Evolutionary conservation across 2,113 vertebrate genomes (phyloP), one percentile per base, ranked within the genome.

Genomic region (Anhinga anhinga): DNA sequence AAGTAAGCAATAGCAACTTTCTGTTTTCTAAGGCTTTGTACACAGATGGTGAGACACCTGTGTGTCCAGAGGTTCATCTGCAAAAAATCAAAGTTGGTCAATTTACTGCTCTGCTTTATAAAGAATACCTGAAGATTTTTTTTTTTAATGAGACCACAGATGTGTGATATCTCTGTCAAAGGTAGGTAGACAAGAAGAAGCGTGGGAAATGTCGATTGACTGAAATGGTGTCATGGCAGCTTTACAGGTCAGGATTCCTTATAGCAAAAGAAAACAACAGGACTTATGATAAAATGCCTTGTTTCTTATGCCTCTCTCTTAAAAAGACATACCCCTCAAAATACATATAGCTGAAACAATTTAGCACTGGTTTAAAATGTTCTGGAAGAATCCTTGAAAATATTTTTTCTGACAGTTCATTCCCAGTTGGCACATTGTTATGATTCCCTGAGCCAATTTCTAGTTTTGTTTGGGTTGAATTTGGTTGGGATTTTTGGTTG

Each of bases 131-230:
- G 38, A 67, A 59, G 40, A 13, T 30, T 63, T 15, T 15, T 27
- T 42, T 52, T 34, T 61, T n/a, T 4, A 23, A 59, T 44, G 20
- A 67, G 47, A 38, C 13, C 77, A 26, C 34, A 70, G 27, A 29
- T 52, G 8, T 77, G 13, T 66, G 40, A 71, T 26, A 45, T 26
- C 18, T 32, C 30, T 90, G 40, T 40, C 71, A 80, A 44, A 88
- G 56, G 12, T 22, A 29, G 34, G 34, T 30, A 59, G 55, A 29
- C 34, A 65, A 34, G 36, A 65, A 42, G 34, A 20, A 87, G 13
- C 0, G 0, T 83, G 58, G 67, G 25, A 73, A 80, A 53, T 1
- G 1, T 9, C 5, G 0, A 14, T 26, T 73, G 32, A 56, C 49
- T 69, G 52, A 70, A 23, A 36, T 42, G 7, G 30, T 86, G 15